A percentile compares a stretch with the other conserved stretches of the same genome.
These are phyloP conservation scores for Linnaemya tessellans DNA, from an alignment of 2,888 invertebrate genomes.

Conservation along the genomic window DNA sequence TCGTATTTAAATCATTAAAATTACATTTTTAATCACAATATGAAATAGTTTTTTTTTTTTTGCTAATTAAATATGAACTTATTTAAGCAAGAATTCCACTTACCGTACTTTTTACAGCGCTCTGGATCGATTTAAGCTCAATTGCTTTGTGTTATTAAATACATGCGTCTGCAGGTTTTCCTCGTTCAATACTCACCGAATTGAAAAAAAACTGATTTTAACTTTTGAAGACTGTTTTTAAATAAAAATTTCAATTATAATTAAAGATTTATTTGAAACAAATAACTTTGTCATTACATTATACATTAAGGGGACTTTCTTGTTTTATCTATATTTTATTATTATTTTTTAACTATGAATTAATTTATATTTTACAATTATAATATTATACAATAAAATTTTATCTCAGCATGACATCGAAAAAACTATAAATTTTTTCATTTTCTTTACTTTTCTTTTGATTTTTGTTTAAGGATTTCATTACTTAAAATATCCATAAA, in stretches of 20 bases:
- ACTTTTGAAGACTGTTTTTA: constrained; percentile 51
- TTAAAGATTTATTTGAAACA: constrained; percentile 83
- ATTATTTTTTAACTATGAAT: constrained; percentile 75
- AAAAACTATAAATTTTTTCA: constrained; percentile 50
- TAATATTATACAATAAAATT: constrained; percentile 74
- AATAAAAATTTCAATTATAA: constrained; percentile 77
- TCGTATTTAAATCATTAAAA: too few species aligned
- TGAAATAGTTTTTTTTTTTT: neutral
- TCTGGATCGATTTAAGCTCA: too few species aligned
- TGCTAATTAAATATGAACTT: neutral
- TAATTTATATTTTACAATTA: constrained; percentile 79
- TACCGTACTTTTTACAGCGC: too few species aligned
- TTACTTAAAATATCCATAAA: constrained; percentile 29
- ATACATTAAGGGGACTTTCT: constrained; percentile 75
- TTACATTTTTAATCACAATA: too few species aligned
- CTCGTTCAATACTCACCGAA: neutral
- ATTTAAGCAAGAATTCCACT: neutral
- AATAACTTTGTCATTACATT: constrained; percentile 83
- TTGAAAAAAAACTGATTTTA: neutral
- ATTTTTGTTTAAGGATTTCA: constrained; percentile 31
- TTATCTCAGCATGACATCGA: constrained; percentile 71
- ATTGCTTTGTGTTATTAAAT: too few species aligned
- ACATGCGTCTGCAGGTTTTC: neutral
- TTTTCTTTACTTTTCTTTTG: constrained; percentile 47
- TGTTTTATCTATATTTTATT: constrained; percentile 73